Percentiles rank a stretch among this genome's conserved stretches.
phyloP scores from a whole-genome alignment of 2,888 invertebrate species.

The Esperia sulphurella region DNA sequence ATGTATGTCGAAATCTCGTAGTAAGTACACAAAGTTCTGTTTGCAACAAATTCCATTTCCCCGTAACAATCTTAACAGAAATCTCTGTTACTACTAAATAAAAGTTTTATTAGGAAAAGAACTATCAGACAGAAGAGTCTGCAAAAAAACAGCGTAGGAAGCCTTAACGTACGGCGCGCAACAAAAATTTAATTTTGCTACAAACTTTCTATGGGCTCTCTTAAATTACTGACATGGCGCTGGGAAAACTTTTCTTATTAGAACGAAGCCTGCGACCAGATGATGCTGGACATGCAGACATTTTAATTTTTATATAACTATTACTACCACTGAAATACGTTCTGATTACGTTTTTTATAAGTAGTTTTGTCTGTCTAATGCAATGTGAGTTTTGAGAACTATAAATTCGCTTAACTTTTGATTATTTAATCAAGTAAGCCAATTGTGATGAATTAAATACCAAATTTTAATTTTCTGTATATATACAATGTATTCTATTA shows the following conservation, averaged over 20 bases:
- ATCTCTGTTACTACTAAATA: slow-evolving; percentile 13
- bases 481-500: too few relatives aligned
- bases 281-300: background rate
- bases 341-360: too few relatives aligned
- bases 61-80: slow-evolving; percentile 3
- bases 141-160: slow-evolving; percentile 22
- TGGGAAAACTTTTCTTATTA: slow-evolving; percentile 55
- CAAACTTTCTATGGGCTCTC: slow-evolving; percentile 51
- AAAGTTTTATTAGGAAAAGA: slow-evolving; percentile 21
- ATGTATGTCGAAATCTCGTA: background rate
- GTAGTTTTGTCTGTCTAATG: too few relatives aligned
- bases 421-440: too few relatives aligned
- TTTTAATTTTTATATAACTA: too few relatives aligned
- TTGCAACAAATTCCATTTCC: slow-evolving; percentile 1
- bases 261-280: slow-evolving; percentile 22
- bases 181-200: slow-evolving; percentile 58
- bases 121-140: slow-evolving; percentile 22
- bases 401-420: too few relatives aligned
- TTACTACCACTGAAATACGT: too few relatives aligned
- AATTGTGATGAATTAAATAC: too few relatives aligned
- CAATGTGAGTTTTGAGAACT: too few relatives aligned
- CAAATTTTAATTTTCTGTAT: too few relatives aligned
- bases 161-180: slow-evolving; percentile 28
- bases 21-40: background rate
- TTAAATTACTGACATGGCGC: slow-evolving; percentile 57